Evolutionary conservation across 1,140 invertebrate genomes (phyloP), one percentile per base, ranked within the genome.

Genomic region (Tetramorium alpestre): DNA sequence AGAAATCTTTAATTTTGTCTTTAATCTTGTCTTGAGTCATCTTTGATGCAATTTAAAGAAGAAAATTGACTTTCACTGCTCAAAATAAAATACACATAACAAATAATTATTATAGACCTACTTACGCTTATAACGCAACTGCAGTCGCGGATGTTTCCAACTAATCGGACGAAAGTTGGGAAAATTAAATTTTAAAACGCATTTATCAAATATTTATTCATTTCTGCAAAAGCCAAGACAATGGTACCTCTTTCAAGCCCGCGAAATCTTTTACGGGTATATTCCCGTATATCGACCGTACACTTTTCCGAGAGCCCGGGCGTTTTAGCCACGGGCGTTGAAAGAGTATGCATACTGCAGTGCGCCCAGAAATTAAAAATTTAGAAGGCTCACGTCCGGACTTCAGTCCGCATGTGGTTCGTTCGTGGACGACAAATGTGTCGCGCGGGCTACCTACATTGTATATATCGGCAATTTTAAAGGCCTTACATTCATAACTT

Each of bases 341-440:
- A 84, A 84, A 84, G 64, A 54, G 54, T 84, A 54, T 70, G 73
- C 49, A 86, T 77, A 77, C 62, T 58, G 85, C 85, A 88, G 58
- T 89, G 72, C 62, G 85, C 77, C 4, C 64, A 47, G 54, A 60
- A 67, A 73, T 89, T 82, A 89, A 87, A 89, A 82, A 89, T 89
- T 89, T 70, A 89, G 22, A 62, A 87, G 76, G 11, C 33, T 84
- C 75, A 69, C 77, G 62, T 67, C 62, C 62, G 75, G 7, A 25
- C n/a, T 22, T 47, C 18, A 13, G 47, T 8, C 16, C 38, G 25
- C 51, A 22, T 33, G 67, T 60, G 33, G 33, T 41, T 49, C 33
- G 64, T 60, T 72, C 65, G 41, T 22, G 13, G 51, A 56, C 49
- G 51, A n/a, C 4, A 51, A 33, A 82, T 54, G 65, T 72, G 78